Conservation (phyloP, 2,888 invertebrate species). For the Encarsia formosa region DNA sequence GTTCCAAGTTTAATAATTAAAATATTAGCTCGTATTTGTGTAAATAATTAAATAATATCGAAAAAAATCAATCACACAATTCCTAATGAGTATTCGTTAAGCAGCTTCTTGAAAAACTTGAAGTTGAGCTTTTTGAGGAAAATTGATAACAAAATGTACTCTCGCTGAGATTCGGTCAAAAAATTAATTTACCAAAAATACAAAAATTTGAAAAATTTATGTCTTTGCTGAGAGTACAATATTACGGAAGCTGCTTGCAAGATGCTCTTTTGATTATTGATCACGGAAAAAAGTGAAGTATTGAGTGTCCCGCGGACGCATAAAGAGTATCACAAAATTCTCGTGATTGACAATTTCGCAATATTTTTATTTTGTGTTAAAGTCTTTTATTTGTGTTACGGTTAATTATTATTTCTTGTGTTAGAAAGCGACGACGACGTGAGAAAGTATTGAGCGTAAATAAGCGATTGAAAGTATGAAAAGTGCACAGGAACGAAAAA, state of each 20-base stretch:
- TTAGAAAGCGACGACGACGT: constrained; percentile 5
- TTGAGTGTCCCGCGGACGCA: constrained; percentile 8
- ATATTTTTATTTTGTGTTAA: constrained; percentile 29
- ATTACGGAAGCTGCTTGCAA: too few species aligned
- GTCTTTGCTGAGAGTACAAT: too few species aligned
- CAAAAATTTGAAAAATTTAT: too few species aligned
- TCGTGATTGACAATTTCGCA: constrained; percentile 34
- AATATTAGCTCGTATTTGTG: constrained; percentile 42
- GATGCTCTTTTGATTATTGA: constrained; percentile 3
- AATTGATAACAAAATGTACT: too few species aligned
- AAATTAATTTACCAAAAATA: too few species aligned
- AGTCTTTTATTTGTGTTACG: constrained; percentile 21
- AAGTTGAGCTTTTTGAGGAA: too few species aligned
- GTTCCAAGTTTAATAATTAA: not conserved
- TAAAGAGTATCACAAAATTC: constrained; percentile 31
- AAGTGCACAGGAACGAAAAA: too few species aligned
- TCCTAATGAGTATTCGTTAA: constrained; percentile 41
- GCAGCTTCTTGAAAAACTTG: too few species aligned
- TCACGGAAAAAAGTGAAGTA: constrained; percentile 21
- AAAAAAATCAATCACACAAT: constrained; percentile 28
- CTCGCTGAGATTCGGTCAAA: too few species aligned
- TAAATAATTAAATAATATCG: constrained; percentile 39
- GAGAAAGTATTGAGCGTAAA: not conserved
- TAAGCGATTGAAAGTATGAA: constrained; percentile 29
- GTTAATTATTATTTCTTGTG: constrained; percentile 29